Conservation (phyloP, 2,888 invertebrate species). For the Drosophila paramelanica region DNA sequence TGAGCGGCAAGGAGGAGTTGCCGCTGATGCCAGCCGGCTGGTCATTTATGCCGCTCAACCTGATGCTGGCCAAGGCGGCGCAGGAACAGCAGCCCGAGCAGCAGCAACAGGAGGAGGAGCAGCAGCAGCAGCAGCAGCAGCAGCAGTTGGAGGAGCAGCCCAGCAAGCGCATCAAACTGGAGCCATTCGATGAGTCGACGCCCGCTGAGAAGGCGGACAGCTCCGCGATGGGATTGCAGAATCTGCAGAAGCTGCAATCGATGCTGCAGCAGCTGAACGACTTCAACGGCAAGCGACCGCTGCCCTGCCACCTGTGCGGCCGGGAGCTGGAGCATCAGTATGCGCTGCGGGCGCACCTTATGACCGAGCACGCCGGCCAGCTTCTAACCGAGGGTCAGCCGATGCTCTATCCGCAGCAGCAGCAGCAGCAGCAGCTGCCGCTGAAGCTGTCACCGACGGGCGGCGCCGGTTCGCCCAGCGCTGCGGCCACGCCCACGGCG, state of each 20-base stretch:
- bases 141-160: constrained; percentile 51
- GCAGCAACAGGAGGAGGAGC: constrained; percentile 18
- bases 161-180: constrained; percentile 80
- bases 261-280: constrained; percentile 96
- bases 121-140: neutral
- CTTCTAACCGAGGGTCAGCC: constrained; percentile 54
- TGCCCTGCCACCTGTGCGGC: constrained; percentile 89
- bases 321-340: constrained; percentile 90
- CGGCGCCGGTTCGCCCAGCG: constrained; percentile 53
- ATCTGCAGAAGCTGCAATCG: constrained; percentile 94
- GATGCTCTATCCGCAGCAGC: constrained; percentile 70
- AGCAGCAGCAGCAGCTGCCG: constrained; percentile 45
- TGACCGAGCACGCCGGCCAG: constrained; percentile 82
- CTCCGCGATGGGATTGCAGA: constrained; percentile 90
- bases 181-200: constrained; percentile 56
- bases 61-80: constrained; percentile 87
- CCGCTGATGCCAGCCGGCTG: constrained; percentile 69
- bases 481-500: constrained; percentile 54
- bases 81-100: constrained; percentile 48
- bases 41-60: constrained; percentile 88
- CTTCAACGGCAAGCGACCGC: constrained; percentile 87
- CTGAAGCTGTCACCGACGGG: constrained; percentile 77
- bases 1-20: constrained; percentile 46
- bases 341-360: constrained; percentile 86
- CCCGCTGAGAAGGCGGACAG: constrained; percentile 68